Base-by-base conservation (phyloP, 2,888 invertebrate species). In the Acrocera orbiculus region DNA sequence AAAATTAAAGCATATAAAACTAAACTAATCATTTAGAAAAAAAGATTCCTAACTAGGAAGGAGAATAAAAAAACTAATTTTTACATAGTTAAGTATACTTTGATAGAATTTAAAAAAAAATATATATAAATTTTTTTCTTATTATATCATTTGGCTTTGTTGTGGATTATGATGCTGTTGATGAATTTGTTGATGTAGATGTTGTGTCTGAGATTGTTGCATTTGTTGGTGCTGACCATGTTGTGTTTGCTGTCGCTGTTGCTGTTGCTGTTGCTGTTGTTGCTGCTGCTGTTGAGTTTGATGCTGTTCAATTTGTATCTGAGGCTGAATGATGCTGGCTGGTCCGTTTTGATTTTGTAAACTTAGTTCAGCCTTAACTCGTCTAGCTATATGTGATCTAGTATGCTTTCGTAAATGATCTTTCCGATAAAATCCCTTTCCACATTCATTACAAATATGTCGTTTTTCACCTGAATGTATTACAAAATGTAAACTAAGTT, bases 401-500 rank as follows among this genome's bases (percentile, higher is more conserved):
- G 80, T 79, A 56, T 83, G 83, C 51, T 83, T 85, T 44, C 81
- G 70, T 27, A 86, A 63, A 58, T 85, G 85, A 58, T 85, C 85
- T 51, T 85, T 83, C 41, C 86, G 72, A 58, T 85, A 85, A 61
- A 86, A 86, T 14, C 81, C 72, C 60, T 85, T 85, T 32, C 83
- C 83, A 47, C 86, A 87, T 53, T 85, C 83, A 32, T 76, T 76
- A 53, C 87, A 87, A 13, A 81, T 67, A 47, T 86, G 85, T 33
- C 83, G 65, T 54, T 86, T 86, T 57, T 85, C 79, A 0, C 86
- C 86, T 1, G 85, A 83, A 54, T 87, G 86, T 47, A 86, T 86
- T 38, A 86, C 83, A 56, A 83, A 82, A 62, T 87, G 86, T 44
- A 86, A 59, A 0, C 83, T 83, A 23, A 87, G 66, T 44, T 87